Evolutionary conservation across 2,888 invertebrate species (phyloP).

Genomic region (Thyatira batis): DNA sequence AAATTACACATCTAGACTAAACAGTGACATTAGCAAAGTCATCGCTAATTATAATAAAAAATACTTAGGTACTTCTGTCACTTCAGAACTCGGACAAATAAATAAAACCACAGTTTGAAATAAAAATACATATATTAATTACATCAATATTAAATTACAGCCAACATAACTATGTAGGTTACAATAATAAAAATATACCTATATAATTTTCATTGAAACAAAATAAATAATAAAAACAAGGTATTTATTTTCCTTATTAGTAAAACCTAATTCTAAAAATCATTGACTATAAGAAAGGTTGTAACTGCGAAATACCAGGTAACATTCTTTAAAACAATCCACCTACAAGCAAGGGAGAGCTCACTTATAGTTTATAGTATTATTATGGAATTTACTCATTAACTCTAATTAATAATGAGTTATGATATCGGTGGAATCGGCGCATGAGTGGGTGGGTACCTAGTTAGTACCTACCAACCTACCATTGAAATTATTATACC

Average conservation of each 20-base stretch:
- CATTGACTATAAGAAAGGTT: constrained; percentile 77
- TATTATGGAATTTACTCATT: constrained; percentile 80
- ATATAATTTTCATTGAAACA: constrained; percentile 80
- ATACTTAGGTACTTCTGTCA: too few species aligned
- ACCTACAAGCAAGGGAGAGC: constrained; percentile 78
- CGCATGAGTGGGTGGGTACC: constrained; percentile 22
- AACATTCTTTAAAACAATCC: constrained; percentile 74
- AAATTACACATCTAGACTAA: too few species aligned
- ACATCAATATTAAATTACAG: constrained; percentile 83
- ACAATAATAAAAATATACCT: constrained; percentile 82
- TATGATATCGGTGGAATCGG: constrained; percentile 57
- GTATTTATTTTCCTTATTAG: constrained; percentile 72
- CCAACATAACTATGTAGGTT: constrained; percentile 82
- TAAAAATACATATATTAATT: constrained; percentile 84
- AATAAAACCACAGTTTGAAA: constrained; percentile 71
- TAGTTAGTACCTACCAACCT: too few species aligned
- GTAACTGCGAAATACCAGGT: constrained; percentile 72
- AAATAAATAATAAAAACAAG: constrained; percentile 82
- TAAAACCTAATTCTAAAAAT: constrained; percentile 75
- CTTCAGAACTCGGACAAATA: neutral
- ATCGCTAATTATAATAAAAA: too few species aligned
- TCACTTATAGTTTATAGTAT: constrained; percentile 74
- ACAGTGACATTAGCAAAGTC: too few species aligned
- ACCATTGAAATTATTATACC: neutral
- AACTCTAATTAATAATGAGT: constrained; percentile 72